These are phyloP conservation scores for Synchiropus splendidus DNA, from an alignment of 2,113 vertebrate species.

Conservation along the genomic window DNA sequence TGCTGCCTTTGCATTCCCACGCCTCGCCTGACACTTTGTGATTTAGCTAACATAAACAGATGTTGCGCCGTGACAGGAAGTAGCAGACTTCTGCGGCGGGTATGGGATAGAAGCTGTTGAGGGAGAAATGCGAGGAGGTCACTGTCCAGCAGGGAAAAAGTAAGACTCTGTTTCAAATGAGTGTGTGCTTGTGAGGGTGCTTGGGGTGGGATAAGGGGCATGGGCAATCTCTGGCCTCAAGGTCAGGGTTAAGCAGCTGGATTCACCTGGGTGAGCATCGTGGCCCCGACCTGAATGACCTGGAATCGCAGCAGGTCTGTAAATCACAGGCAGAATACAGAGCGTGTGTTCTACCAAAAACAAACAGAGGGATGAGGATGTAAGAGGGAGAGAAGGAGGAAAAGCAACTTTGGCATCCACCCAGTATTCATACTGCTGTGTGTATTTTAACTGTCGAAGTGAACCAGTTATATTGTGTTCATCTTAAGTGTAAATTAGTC, in stretches of 20 bases:
- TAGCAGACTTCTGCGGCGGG: constrained; percentile 37
- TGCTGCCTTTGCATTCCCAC: constrained; percentile 49
- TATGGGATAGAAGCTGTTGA: constrained; percentile 32
- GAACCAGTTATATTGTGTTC: too few relatives aligned
- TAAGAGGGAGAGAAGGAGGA: neutral
- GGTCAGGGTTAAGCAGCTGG: constrained; percentile 29
- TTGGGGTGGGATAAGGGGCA: constrained; percentile 1
- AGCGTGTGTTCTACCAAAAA: constrained; percentile 7
- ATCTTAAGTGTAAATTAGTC: too few relatives aligned
- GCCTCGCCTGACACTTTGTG: constrained; percentile 49
- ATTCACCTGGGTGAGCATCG: constrained; percentile 15
- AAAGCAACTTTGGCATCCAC: neutral
- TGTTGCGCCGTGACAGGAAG: constrained; percentile 55
- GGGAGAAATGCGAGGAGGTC: constrained; percentile 27
- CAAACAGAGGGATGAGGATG: neutral
- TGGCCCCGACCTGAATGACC: constrained; percentile 16
- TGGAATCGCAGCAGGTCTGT: neutral
- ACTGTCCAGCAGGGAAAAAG: constrained; percentile 25
- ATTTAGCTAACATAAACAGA: constrained; percentile 56
- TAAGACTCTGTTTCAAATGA: constrained; percentile 5
- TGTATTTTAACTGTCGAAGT: too few relatives aligned
- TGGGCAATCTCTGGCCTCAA: constrained; percentile 5
- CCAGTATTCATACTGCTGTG: too few relatives aligned
- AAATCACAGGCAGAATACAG: constrained; percentile 11
- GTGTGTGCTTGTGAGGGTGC: constrained; percentile 2